Conservation (phyloP, 2,797 vertebrate genomes). For the Oreortyx pictus region DNA sequence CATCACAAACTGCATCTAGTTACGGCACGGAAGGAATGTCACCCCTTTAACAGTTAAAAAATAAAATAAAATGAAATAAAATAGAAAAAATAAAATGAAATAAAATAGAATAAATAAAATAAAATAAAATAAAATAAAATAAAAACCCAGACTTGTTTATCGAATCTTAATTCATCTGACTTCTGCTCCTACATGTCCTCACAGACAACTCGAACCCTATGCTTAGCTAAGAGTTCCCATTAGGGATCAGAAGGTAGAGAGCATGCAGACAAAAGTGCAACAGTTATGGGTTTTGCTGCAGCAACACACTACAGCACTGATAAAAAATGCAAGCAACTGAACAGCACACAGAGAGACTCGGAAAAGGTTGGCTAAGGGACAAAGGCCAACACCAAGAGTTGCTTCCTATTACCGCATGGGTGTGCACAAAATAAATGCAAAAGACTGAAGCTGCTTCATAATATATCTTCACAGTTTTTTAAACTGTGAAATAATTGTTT, state of each 20-base stretch:
- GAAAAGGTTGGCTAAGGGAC: not conserved
- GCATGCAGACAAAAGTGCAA: fast-evolving
- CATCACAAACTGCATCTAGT: not conserved
- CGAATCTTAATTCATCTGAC: not conserved
- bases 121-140: too few species aligned
- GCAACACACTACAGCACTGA: not conserved
- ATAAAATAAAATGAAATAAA: too few species aligned
- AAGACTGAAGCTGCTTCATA: not conserved
- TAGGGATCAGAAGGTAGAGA: not conserved
- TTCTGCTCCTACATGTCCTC: not conserved
- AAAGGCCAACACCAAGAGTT: not conserved
- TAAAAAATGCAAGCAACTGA: not conserved
- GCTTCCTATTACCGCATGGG: not conserved
- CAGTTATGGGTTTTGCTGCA: not conserved
- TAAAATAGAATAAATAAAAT: too few species aligned
- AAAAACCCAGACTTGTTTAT: not conserved
- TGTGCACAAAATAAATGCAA: not conserved
- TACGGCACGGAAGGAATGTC: not conserved
- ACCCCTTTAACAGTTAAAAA: not conserved
- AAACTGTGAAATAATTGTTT: not conserved
- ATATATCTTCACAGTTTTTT: not conserved
- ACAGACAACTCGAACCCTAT: not conserved
- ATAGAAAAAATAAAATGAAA: too few species aligned
- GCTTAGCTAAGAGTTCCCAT: not conserved
- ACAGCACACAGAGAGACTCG: not conserved